Base-by-base conservation (phyloP, 2,113 vertebrate species). In the Chroicocephalus ridibundus region DNA sequence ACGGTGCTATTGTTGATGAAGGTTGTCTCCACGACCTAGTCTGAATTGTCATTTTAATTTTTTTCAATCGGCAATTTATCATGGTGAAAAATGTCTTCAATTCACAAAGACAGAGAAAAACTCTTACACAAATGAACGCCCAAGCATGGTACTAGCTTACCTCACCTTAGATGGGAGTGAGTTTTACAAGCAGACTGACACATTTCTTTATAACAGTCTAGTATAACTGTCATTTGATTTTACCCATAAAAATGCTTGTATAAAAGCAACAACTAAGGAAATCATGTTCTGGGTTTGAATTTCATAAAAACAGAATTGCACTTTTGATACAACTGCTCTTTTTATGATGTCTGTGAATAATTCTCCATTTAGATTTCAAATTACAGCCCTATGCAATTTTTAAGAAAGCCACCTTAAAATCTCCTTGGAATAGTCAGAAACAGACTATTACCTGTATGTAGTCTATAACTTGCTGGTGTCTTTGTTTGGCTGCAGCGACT, bases 401-500 rank as follows among this genome's bases (percentile, higher is more conserved):
- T 86, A 88, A 96, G 95, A 96, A 96, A 96, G 93, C 96, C 96
- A 96, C 96, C 96, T 94, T 95, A 97, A 97, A 95, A 97, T 89
- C 90, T 95, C 94, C 88, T 90, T 93, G 75, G 96, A 93, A 87
- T 93, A 74, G 84, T 58, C 96, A 97, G 92, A 94, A 97, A 96
- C 96, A 96, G 94, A 96, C 89, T 55, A 13, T 97, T 98, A 99
- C 99, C 99, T 99, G 99, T 93, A 99, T 99, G 97, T 99, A 99
- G 97, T 99, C 99, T 90, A 98, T 98, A 91, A 99, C 98, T 94
- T 99, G 99, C 97, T 99, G 99, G 96, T 99, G 99, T 96, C 98
- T 98, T 97, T 99, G 99, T 93, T 99, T 99, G 94, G 99, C 99
- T 26, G 98, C 98, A 94, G 98, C 96, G 83, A 99, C 98, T 98